Evolutionary conservation across 1,140 invertebrate genomes (phyloP), one percentile per base, ranked within the genome.

Genomic region (Eulimnadia texana): DNA sequence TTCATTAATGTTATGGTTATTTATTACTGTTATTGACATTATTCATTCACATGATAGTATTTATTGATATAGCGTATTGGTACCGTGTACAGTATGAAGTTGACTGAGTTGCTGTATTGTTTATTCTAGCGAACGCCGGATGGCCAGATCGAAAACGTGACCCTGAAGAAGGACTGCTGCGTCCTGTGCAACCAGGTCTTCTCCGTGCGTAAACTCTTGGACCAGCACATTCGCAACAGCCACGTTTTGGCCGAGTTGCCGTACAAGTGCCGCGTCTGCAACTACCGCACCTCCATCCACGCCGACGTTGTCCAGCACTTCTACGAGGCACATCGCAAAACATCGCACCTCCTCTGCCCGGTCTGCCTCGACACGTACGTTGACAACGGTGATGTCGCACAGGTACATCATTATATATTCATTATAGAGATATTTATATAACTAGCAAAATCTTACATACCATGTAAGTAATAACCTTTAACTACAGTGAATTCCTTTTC

Each of bases 201-300:
- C 47, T 61, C 59, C 16, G 57, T 64, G 10, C 63, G 64, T 25
- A 50, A 50, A 0, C 57, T 59, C 20, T 73, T 90, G 9, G 80
- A 84, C 1, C 78, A 83, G 64, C 88, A 90, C 71, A 80, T 90
- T 77, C 81, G 85, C 62, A 80, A 80, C 61, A 80, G 79, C 63
- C 88, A 91, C 73, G 77, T 78, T 62, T 82, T 82, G 23, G 76
- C 81, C 3, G 88, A 91, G 71, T 77, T 90, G 72, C 88, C 88
- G 0, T 92, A 90, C 70, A 74, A 75, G 42, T 90, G 88, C 69
- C 80, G 80, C 24, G 78, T 79, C 25, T 90, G 88, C 67, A 72
- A 76, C 53, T 88, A 84, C 71, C 77, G 84, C 47, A 80, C 81
- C 16, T 90, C 87, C 9, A 82, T 84, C 61, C 86, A 88, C 20